Base-by-base conservation (phyloP, 2,888 invertebrate genomes). In the Leptinotarsa tumamoca region DNA sequence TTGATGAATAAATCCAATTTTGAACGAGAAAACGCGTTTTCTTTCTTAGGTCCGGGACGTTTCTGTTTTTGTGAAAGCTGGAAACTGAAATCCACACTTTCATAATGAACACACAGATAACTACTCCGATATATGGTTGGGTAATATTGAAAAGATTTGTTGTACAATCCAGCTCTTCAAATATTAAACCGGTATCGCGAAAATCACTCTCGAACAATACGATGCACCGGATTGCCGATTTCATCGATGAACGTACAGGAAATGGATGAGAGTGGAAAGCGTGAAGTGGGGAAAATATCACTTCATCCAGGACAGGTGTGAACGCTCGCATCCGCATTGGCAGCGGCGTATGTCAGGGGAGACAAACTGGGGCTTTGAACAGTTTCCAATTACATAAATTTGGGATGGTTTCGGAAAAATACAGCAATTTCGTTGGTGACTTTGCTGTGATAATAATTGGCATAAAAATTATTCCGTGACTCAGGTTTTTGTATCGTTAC, bases 321-420 rank as follows among this genome's bases (percentile, higher is more conserved):
- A 83, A 83, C 82, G 81, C 83, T 86, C 86, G 84, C 86, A 86
- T 75, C 68, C 84, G 84, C 83, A 82, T 82, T 63, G 17, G 13
- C 63, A 63, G 13, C 3, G 10, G 63, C 63, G 63, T 33, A 14
- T 21, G 15, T 23, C 56, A 58, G 3, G 21, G 56, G 56, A 17
- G 51, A 51, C 4, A 51, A 17, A 17, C 17, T 4, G 51, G 1
- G 51, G 7, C 52, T 17, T 43, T 43, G 13, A 43, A 43, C 10
- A 43, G 10, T 43, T 43, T 43, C 13, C 3, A 43, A 43, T 43
- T 43, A 13, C 43, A 43, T 3, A 43, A 43, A 43, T 43, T 13
- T 3, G 10, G 10, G 10, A 43, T 43, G 0, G 10, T 43, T 43
- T 43, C 43, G 43, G 43, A 10, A 43, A 43, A 43, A 10, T 43